Base-by-base conservation (phyloP, 1,140 invertebrate genomes). In the Chlorops oryzae region DNA sequence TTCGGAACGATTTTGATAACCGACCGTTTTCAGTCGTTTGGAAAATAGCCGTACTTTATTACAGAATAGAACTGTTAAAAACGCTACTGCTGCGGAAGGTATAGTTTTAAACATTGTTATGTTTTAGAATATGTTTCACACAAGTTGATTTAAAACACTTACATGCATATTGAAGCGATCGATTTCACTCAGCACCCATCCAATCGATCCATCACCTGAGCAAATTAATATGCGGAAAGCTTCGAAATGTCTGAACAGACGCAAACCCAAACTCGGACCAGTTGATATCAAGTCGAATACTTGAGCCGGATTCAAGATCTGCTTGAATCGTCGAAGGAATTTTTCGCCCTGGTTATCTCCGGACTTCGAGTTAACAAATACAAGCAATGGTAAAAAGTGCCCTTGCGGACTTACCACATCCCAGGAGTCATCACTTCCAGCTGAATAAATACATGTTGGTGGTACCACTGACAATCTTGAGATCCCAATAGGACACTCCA, bases 261-360 rank as follows among this genome's bases (percentile, higher is more conserved):
- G 78, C 53, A 95, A 76, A 38, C 93, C 93, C 48, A 94, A 80
- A 40, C 88, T 80, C 23, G 95, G 93, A 32, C 91, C 90, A 12
- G 82, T 83, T 9, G 79, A 80, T 54, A 95, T 94, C 56, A 98
- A 83, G 80, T 98, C 94, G 77, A 97, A 98, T 32, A 98, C 93
- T 80, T 98, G 94, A 50, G 92, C 92, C 10, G 95, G 94, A 78
- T 98, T 98, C 25, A 97, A 77, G 39, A 97, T 80, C 72, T 97
- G 94, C 70, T 95, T 96, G 74, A 98, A 96, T 51, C 93, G 81
- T 50, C 92, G 79, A 35, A 98, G 80, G 77, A 27, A 96, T 74
- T 95, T 94, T n/a, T 96, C 84, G 52, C 92, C 94, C 77, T 94
- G 92, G 77, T 96, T 96, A 78, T 97, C 94, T 58, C 94, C 94